phyloP scores from a whole-genome alignment of 2,888 invertebrate species.

The Cheilosia scutellata region DNA sequence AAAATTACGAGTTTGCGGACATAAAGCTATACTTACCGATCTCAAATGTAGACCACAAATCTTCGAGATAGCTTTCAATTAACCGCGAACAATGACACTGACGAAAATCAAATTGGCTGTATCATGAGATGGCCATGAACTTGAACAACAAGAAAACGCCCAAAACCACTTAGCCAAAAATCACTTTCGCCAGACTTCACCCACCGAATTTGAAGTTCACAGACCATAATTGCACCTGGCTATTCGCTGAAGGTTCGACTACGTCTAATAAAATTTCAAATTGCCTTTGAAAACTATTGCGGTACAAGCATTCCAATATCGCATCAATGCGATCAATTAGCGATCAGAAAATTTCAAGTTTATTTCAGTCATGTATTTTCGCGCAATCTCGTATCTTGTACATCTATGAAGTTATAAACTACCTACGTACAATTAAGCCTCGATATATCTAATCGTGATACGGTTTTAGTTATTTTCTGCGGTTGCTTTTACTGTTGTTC shows the following conservation, averaged over 20 bases:
- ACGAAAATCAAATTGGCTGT: slow-evolving; percentile 31
- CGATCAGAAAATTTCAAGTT: slow-evolving; percentile 26
- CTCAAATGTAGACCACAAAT: slow-evolving; percentile 8
- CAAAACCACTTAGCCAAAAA: slow-evolving; percentile 5
- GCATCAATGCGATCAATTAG: slow-evolving; percentile 31
- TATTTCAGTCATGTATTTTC: slow-evolving; percentile 1
- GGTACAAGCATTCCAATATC: slow-evolving; percentile 25
- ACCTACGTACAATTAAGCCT: slow-evolving; percentile 1
- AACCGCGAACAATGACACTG: slow-evolving; percentile 13
- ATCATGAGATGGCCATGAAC: slow-evolving; percentile 33
- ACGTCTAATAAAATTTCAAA: slow-evolving; percentile 24
- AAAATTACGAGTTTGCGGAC: not conserved
- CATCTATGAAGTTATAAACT: slow-evolving; percentile 6
- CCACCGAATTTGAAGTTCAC: slow-evolving; percentile 28
- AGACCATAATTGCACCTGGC: slow-evolving; percentile 39
- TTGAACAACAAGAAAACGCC: slow-evolving; percentile 32
- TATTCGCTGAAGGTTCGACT: slow-evolving; percentile 25
- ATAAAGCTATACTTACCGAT: not conserved
- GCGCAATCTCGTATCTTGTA: slow-evolving; percentile 1
- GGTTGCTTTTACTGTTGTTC: not conserved
- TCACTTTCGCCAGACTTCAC: not conserved
- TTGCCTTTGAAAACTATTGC: slow-evolving; percentile 12
- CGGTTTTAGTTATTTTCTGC: not conserved
- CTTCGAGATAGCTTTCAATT: slow-evolving; percentile 7
- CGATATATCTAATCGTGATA: not conserved